A percentile compares a stretch with the other conserved stretches of the same genome.
phyloP scores from a whole-genome alignment of 2,888 invertebrate genomes.

The Mimas tiliae region DNA sequence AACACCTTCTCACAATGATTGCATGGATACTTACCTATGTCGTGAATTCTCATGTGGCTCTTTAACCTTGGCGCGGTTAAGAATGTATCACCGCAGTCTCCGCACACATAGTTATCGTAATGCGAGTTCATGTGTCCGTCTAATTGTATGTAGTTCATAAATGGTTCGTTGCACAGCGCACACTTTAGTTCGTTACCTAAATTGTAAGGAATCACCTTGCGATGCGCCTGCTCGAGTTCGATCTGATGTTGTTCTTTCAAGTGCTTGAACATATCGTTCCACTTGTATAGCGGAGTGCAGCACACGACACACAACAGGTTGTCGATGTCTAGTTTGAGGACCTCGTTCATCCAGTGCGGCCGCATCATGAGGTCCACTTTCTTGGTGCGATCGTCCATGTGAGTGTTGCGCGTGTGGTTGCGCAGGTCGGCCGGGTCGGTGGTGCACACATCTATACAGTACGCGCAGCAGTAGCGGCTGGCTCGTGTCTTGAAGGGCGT shows the following conservation, averaged over 20 bases:
- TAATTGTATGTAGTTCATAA: slow-evolving; percentile 50
- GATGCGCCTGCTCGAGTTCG: slow-evolving; percentile 52
- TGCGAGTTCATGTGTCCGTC: slow-evolving; percentile 71
- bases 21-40: slow-evolving; percentile 67
- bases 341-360: slow-evolving; percentile 61
- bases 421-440: slow-evolving; percentile 54
- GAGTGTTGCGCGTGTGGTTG: slow-evolving; percentile 50
- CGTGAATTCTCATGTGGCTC: slow-evolving; percentile 71
- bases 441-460: slow-evolving; percentile 54
- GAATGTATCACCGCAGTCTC: slow-evolving; percentile 64
- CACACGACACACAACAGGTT: slow-evolving; percentile 57
- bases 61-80: slow-evolving; percentile 49
- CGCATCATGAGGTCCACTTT: slow-evolving; percentile 55
- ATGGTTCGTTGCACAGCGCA: slow-evolving; percentile 53
- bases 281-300: slow-evolving; percentile 40
- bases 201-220: slow-evolving; percentile 56
- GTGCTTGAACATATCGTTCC: slow-evolving; percentile 64
- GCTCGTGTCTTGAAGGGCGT: slow-evolving; percentile 60
- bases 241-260: slow-evolving; percentile 50
- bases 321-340: slow-evolving; percentile 60
- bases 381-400: slow-evolving; percentile 42
- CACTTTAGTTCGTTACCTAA: slow-evolving; percentile 48
- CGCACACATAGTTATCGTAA: slow-evolving; percentile 65
- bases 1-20: slow-evolving; percentile 74
- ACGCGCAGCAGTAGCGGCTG: slow-evolving; percentile 55